These are phyloP conservation scores for Gymnothorax javanicus DNA, from an alignment of 2,797 vertebrate species.

Conservation along the genomic window DNA sequence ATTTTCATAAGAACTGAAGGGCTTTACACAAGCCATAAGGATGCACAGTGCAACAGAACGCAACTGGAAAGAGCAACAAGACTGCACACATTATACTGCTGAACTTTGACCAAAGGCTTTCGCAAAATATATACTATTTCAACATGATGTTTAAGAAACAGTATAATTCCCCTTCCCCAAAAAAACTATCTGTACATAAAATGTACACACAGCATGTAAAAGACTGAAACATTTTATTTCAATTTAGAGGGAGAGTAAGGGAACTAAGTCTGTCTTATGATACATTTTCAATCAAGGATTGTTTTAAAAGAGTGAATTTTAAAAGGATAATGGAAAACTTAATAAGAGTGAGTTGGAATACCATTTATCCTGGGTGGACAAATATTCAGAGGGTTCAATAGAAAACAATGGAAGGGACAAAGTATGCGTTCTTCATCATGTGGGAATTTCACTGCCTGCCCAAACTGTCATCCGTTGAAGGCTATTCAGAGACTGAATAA, in stretches of 20 bases:
- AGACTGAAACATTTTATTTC: background rate
- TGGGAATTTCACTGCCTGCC: background rate
- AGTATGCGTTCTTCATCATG: background rate
- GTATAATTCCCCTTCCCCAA: background rate
- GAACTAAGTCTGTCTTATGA: background rate
- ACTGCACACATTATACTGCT: background rate
- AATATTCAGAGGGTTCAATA: background rate
- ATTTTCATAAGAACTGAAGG: background rate
- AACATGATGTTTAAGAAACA: background rate
- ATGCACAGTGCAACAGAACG: background rate
- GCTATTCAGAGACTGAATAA: background rate
- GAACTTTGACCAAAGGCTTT: background rate
- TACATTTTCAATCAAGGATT: background rate
- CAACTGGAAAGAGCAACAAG: background rate
- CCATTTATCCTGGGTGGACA: background rate
- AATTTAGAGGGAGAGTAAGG: background rate
- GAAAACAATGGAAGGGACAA: background rate
- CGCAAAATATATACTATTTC: background rate
- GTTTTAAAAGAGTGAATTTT: background rate
- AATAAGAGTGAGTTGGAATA: background rate
- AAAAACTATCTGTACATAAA: background rate
- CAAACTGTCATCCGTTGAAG: slow-evolving; percentile 1
- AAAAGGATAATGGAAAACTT: background rate
- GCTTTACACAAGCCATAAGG: background rate
- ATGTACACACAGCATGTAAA: background rate